Base-by-base conservation (phyloP, 2,888 invertebrate genomes). In the Notodonta ziczac region DNA sequence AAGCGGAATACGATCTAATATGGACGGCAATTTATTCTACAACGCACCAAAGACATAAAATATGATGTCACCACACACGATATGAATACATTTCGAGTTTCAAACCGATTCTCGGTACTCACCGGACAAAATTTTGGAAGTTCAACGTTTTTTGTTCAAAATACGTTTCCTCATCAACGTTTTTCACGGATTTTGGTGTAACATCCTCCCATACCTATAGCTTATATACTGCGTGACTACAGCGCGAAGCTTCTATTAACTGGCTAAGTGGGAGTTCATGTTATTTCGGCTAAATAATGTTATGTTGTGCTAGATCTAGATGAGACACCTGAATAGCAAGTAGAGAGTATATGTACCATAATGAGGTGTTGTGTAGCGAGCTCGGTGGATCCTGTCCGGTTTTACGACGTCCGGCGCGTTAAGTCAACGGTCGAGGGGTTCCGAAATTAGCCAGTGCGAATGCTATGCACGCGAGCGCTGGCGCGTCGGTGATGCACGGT, bases 391-490 rank as follows among this genome's bases (percentile, higher is more conserved):
- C 81, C 83, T 83, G 79, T 76, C 73, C 77, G 72, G 73, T 83
- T 75, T 81, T 81, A 89, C 84, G 83, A 87, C 90, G 82, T 90
- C 91, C 91, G 90, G 87, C 81, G 72, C 73, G 78, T 78, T 78
- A 83, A 86, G 90, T 90, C 88, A 86, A 85, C 85, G 89, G 85
- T 86, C 90, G 86, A 6, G 62, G 76, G 73, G 75, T 74, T 85
- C 88, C 89, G 80, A 90, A 92, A 90, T 90, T 89, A 91, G 87
- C 86, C 81, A 75, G 81, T 85, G 88, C 88, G 82, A 90, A 91
- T 91, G 87, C 90, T 79, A 75, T 66, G 82, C 89, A 87, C 86
- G 86, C 73, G 69, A 67, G 61, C 55, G 63, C 61, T 65, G 72
- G 68, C 74, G 63, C 61, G 64, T 61, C 67, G 66, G 24, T 70